These are phyloP conservation scores for Napeogenes inachia DNA, from an alignment of 2,888 invertebrate species.

Conservation along the genomic window DNA sequence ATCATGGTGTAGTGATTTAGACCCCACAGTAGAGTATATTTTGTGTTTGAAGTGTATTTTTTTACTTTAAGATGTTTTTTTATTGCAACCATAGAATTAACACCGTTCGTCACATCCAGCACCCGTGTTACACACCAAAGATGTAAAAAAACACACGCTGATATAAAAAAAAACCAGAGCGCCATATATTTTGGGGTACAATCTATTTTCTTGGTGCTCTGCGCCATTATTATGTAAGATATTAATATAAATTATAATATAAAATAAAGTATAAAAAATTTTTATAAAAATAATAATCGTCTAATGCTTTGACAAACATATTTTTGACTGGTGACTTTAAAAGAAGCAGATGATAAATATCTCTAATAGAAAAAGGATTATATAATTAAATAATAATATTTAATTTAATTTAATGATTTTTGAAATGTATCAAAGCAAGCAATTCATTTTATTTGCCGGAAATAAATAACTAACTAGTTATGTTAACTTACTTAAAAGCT, in stretches of 20 bases:
- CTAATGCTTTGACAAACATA: no score
- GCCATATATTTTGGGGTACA: conserved; percentile 33
- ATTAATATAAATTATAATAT: background rate
- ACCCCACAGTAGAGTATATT: conserved; percentile 43
- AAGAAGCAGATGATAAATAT: no score
- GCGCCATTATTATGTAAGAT: conserved; percentile 22
- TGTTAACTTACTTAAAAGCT: no score
- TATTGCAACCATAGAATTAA: conserved; percentile 23
- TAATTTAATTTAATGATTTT: no score
- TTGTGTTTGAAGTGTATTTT: conserved; percentile 19
- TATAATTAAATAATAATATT: no score
- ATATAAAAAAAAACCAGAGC: conserved; percentile 30
- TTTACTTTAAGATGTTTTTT: conserved; percentile 2
- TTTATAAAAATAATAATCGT: no score
- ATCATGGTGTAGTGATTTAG: conserved; percentile 17
- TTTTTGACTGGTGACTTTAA: no score
- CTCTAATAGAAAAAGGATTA: no score
- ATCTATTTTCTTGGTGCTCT: conserved; percentile 12
- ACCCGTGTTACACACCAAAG: conserved; percentile 31
- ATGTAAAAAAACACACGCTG: conserved; percentile 32
- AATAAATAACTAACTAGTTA: no score
- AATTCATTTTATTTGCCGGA: no score
- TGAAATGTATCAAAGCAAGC: no score
- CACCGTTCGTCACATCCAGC: conserved; percentile 30
- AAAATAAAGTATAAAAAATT: no score